Percentiles rank a stretch among this genome's conserved stretches.
phyloP scores from a whole-genome alignment of 2,113 vertebrate species.

The Aphyosemion australe region DNA sequence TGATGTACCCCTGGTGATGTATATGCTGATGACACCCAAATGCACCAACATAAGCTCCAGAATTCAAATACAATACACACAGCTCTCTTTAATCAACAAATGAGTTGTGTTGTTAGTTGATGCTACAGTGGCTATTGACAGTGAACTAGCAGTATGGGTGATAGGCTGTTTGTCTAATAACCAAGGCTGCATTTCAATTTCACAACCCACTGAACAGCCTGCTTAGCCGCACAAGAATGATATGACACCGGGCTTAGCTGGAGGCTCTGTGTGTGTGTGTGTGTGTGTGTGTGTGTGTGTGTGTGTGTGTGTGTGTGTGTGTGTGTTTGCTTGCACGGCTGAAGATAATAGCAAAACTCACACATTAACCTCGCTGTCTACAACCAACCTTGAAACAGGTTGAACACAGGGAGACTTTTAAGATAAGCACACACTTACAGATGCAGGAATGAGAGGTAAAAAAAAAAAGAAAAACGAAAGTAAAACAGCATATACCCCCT shows the following conservation, averaged over 20 bases:
- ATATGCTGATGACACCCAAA: conserved; percentile 4
- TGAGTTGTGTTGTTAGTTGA: conserved; percentile 65
- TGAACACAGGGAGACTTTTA: conserved; percentile 5
- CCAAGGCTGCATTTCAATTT: conserved; percentile 81
- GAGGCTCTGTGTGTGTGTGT: conserved; percentile 7
- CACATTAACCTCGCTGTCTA: conserved; percentile 33
- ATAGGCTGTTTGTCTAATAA: conserved; percentile 80
- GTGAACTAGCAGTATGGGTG: conserved; percentile 62
- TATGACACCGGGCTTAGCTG: conserved; percentile 62
- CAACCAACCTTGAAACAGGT: conserved; percentile 54
- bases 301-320: conserved; percentile 4
- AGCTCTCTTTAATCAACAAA: conserved; percentile 57
- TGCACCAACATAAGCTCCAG: conserved; percentile 2
- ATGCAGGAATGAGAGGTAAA: conserved; percentile 14
- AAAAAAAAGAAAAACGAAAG: too few relatives aligned
- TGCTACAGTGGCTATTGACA: conserved; percentile 71
- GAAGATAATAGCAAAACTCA: conserved; percentile 28
- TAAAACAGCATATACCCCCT: conserved; percentile 32
- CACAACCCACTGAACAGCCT: conserved; percentile 75
- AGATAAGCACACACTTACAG: conserved; percentile 20
- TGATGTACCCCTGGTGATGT: conserved; percentile 17
- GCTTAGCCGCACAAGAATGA: conserved; percentile 73
- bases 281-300: neutral
- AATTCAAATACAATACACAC: conserved; percentile 5
- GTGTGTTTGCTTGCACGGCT: conserved; percentile 4